Conservation (phyloP, 2,888 invertebrate genomes). For the Anticlea derivata region DNA sequence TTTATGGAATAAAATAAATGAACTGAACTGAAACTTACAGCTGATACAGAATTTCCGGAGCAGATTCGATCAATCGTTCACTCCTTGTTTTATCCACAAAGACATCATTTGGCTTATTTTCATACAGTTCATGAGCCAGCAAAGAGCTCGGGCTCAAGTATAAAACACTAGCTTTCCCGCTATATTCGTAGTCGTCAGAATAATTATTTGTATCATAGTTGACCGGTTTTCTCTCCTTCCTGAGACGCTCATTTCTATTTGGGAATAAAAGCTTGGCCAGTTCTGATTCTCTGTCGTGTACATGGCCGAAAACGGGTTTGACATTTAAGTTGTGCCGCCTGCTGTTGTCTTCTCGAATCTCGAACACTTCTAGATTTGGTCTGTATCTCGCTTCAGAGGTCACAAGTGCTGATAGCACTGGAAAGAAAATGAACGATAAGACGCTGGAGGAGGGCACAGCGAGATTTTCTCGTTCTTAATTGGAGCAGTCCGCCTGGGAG, state of each 20-base stretch:
- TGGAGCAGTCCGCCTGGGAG: too few relatives aligned
- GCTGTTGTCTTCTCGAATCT: slow-evolving; percentile 21
- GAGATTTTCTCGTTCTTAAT: too few relatives aligned
- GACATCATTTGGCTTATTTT: background rate
- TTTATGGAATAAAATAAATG: too few relatives aligned
- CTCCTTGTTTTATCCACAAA: slow-evolving; percentile 23
- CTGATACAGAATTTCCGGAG: slow-evolving; percentile 6
- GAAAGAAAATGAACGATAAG: background rate
- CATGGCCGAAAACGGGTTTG: slow-evolving; percentile 1
- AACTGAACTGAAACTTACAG: slow-evolving; percentile 21
- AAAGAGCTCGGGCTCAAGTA: background rate
- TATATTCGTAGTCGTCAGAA: background rate
- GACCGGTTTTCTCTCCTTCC: background rate
- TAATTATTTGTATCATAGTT: background rate
- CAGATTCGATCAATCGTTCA: background rate
- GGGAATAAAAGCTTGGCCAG: slow-evolving; percentile 9
- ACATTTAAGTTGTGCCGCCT: slow-evolving; percentile 2
- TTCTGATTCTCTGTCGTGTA: slow-evolving; percentile 14
- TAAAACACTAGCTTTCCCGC: background rate
- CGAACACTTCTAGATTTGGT: slow-evolving; percentile 26
- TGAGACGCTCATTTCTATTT: slow-evolving; percentile 2
- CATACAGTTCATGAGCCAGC: background rate
- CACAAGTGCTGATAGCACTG: slow-evolving; percentile 13
- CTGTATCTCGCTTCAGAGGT: slow-evolving; percentile 15
- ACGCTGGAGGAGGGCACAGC: too few relatives aligned